phyloP scores from a whole-genome alignment of 2,113 vertebrate genomes.

The Burhinus oedicnemus region DNA sequence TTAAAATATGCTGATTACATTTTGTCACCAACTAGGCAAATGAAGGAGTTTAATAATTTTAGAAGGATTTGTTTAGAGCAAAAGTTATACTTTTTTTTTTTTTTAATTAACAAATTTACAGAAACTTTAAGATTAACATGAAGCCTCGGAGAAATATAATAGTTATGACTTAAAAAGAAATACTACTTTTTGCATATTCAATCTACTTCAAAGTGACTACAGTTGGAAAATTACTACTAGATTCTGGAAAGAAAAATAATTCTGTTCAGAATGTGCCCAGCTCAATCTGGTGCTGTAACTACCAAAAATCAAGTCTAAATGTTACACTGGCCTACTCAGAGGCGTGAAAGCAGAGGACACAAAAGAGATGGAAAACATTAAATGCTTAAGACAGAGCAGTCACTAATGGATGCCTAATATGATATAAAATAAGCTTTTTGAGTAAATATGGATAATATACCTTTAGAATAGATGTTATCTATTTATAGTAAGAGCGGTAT shows the following conservation, averaged over 20 bases:
- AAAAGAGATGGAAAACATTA: background rate
- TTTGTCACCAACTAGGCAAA: background rate
- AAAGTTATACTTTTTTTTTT: background rate
- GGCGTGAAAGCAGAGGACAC: background rate
- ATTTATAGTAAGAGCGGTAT: rapidly evolving
- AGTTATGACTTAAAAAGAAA: background rate
- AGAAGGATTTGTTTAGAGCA: background rate
- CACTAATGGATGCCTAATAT: background rate
- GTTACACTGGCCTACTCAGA: background rate
- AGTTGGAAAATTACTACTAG: background rate
- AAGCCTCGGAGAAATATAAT: background rate
- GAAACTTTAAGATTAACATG: background rate
- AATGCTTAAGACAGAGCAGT: background rate
- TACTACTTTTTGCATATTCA: rapidly evolving
- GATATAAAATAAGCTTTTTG: rapidly evolving
- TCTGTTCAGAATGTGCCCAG: background rate
- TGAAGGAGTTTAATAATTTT: background rate
- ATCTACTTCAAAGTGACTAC: background rate
- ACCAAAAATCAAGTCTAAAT: background rate
- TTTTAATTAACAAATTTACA: background rate
- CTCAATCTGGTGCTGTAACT: background rate
- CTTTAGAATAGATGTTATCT: rapidly evolving
- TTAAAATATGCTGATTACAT: background rate
- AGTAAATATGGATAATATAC: rapidly evolving
- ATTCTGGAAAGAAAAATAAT: background rate